These are phyloP conservation scores for Melanostoma mellinum DNA, from an alignment of 2,888 invertebrate genomes.

Conservation along the genomic window DNA sequence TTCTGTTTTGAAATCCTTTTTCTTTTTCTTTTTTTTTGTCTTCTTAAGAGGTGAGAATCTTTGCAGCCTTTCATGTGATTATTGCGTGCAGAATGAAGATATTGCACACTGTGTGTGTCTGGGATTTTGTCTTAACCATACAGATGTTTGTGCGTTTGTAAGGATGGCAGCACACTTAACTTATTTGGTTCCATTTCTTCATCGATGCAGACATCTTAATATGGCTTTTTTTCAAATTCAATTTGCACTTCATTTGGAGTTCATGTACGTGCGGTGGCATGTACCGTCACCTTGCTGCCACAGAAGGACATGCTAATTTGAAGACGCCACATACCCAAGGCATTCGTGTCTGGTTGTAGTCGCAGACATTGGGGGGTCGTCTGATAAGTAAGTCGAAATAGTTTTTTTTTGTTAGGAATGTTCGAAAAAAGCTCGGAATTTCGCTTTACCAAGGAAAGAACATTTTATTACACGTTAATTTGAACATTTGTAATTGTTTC, in stretches of 20 bases:
- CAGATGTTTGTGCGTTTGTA: conserved; percentile 35
- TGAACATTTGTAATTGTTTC: too few species aligned
- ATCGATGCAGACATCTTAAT: conserved; percentile 57
- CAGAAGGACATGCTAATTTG: conserved; percentile 58
- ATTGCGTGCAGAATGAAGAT: conserved; percentile 66
- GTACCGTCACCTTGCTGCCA: conserved; percentile 21
- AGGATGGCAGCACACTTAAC: conserved; percentile 44
- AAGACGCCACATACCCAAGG: conserved; percentile 53
- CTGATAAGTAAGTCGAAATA: conserved; percentile 10
- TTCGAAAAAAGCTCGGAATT: not conserved
- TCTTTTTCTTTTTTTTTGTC: conserved; percentile 10
- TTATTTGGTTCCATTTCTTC: conserved; percentile 26
- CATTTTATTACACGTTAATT: too few species aligned
- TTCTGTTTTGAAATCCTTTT: conserved; percentile 42
- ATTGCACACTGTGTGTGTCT: conserved; percentile 54
- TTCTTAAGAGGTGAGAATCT: conserved; percentile 38
- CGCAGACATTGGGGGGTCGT: conserved; percentile 59
- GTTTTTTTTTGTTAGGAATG: conserved; percentile 10
- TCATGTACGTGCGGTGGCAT: conserved; percentile 55
- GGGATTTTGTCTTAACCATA: not conserved
- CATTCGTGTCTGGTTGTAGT: conserved; percentile 23
- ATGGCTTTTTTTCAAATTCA: conserved; percentile 31
- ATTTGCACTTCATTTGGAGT: conserved; percentile 67
- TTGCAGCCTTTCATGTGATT: conserved; percentile 54
- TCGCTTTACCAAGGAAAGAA: too few species aligned